phyloP scores from a whole-genome alignment of 2,888 invertebrate genomes.

The Drosophila peninsularis region DNA sequence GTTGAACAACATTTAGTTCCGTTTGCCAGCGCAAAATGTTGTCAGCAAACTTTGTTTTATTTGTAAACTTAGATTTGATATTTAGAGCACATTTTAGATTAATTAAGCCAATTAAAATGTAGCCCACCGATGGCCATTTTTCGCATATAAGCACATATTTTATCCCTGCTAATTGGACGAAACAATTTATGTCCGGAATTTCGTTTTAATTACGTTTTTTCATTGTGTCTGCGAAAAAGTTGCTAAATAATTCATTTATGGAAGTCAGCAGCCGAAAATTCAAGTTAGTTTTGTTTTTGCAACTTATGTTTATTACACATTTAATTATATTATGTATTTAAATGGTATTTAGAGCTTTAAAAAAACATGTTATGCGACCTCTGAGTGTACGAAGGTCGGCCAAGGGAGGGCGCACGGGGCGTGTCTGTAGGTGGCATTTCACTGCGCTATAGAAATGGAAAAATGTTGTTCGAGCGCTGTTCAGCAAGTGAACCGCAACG shows the following conservation, averaged over 20 bases:
- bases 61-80: not conserved
- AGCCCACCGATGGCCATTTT: not conserved
- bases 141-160: not conserved
- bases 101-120: conserved; percentile 17
- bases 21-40: conserved; percentile 1
- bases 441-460: conserved; percentile 46
- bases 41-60: conserved; percentile 1
- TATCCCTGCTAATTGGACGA: conserved; percentile 8
- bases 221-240: not conserved
- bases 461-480: conserved; percentile 17
- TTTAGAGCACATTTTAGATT: not conserved
- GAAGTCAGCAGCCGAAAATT: not conserved
- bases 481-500: conserved; percentile 70
- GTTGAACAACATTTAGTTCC: conserved; percentile 16
- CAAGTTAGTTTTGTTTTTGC: conserved; percentile 1
- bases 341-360: conserved; percentile 6
- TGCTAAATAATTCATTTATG: not conserved
- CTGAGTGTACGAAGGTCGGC: not conserved
- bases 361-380: conserved; percentile 42
- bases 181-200: not conserved
- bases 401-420: not conserved
- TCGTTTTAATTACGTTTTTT: conserved; percentile 14
- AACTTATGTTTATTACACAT: conserved; percentile 6
- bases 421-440: conserved; percentile 27
- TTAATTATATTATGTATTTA: conserved; percentile 15